phyloP scores from a whole-genome alignment of 2,888 invertebrate genomes.

The Alentia gelatinosa region DNA sequence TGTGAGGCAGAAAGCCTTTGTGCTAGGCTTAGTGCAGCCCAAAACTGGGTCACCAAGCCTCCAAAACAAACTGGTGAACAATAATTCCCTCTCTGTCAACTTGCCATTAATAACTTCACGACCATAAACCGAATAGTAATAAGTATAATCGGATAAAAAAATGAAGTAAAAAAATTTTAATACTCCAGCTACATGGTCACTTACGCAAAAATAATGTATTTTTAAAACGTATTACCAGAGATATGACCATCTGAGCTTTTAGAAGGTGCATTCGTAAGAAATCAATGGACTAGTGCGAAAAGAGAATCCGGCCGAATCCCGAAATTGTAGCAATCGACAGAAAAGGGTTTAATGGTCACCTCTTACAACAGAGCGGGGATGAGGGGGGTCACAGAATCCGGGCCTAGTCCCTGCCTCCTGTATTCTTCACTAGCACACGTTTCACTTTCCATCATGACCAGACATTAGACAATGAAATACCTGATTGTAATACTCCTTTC shows the following conservation, averaged over 20 bases:
- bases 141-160: no score
- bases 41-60: not conserved
- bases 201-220: no score
- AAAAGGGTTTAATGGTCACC: slow-evolving; percentile 30
- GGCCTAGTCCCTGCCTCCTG: not conserved
- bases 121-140: no score
- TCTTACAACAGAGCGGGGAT: not conserved
- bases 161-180: no score
- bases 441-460: not conserved
- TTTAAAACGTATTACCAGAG: no score
- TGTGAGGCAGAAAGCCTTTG: not conserved
- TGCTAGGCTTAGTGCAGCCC: not conserved
- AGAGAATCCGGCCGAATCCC: not conserved
- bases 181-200: no score
- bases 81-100: slow-evolving; percentile 6
- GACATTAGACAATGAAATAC: not conserved
- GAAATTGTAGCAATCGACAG: slow-evolving; percentile 28
- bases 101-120: not conserved
- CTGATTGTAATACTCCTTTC: not conserved
- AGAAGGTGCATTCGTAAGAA: not conserved
- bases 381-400: not conserved
- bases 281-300: slow-evolving; percentile 27
- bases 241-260: no score
- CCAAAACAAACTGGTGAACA: slow-evolving; percentile 14
- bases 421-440: not conserved